These are phyloP conservation scores for Cylindroiulus punctatus DNA, from an alignment of 2,888 invertebrate genomes.

Conservation along the genomic window DNA sequence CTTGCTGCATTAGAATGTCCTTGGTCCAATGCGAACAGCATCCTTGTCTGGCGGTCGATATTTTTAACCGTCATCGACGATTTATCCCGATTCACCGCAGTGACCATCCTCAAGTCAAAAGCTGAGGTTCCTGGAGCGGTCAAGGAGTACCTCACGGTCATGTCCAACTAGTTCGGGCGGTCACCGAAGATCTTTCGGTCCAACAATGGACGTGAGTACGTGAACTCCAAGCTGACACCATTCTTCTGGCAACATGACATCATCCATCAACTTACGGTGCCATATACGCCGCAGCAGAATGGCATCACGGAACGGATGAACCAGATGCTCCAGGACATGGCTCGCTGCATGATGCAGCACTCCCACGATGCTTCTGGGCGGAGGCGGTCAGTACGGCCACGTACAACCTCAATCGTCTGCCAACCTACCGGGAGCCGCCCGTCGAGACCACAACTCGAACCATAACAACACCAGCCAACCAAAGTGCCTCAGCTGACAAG, in stretches of 20 bases:
- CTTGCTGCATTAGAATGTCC: not conserved
- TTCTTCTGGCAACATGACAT: not conserved
- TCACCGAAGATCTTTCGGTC: not conserved
- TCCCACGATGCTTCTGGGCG: not conserved
- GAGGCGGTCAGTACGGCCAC: not conserved
- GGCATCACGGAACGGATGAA: not conserved
- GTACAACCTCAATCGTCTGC: not conserved
- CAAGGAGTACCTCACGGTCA: not conserved
- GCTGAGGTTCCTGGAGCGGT: not conserved
- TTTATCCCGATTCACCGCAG: not conserved
- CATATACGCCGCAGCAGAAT: not conserved
- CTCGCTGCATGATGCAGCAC: not conserved
- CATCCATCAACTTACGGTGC: not conserved
- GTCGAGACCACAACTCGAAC: too few relatives aligned
- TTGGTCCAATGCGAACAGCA: not conserved
- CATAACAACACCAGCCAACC: too few relatives aligned
- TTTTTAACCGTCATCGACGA: not conserved
- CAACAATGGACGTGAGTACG: not conserved
- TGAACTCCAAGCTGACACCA: not conserved
- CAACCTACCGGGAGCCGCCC: not conserved
- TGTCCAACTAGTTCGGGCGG: not conserved
- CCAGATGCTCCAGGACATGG: not conserved
- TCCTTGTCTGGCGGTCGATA: not conserved
- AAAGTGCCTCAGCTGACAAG: too few relatives aligned
- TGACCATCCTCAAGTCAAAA: not conserved